Conservation (phyloP, 2,888 invertebrate genomes). For the Bembecia ichneumoniformis region DNA sequence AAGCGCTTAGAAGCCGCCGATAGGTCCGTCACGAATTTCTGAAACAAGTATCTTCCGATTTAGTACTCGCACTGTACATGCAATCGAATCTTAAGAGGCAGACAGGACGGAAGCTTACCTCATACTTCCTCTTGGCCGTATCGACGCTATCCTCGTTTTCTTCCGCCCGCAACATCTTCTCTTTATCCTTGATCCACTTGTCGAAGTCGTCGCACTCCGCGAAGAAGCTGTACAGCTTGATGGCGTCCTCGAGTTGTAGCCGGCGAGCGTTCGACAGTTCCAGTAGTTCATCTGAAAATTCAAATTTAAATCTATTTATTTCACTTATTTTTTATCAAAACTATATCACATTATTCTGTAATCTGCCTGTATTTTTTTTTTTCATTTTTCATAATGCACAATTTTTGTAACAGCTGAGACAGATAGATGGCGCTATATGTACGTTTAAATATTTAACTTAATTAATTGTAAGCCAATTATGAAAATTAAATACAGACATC, state of each 20-base stretch:
- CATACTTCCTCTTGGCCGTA: constrained; percentile 94
- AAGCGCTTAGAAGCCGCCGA: constrained; percentile 94
- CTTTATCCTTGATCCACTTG: constrained; percentile 97
- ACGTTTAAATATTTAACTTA: too few species aligned
- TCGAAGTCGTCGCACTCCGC: constrained; percentile 98
- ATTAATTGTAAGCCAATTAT: too few species aligned
- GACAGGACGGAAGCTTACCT: constrained; percentile 59
- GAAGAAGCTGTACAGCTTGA: constrained; percentile 92
- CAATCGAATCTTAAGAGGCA: too few species aligned
- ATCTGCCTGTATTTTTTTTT: too few species aligned
- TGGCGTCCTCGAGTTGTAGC: constrained; percentile 90
- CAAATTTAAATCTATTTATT: neutral
- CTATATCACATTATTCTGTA: too few species aligned
- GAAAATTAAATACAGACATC: too few species aligned
- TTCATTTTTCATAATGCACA: too few species aligned
- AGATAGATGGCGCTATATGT: too few species aligned
- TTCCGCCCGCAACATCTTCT: constrained; percentile 85
- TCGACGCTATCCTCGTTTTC: constrained; percentile 92
- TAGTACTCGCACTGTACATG: neutral
- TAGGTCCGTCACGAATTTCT: constrained; percentile 95
- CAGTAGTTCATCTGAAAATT: constrained; percentile 75
- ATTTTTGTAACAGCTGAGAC: too few species aligned
- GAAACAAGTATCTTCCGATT: constrained; percentile 17
- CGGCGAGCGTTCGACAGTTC: constrained; percentile 85
- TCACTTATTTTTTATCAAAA: too few species aligned